Evolutionary conservation across 2,797 vertebrate genomes (phyloP).

Genomic region (Sebastes elongatus): DNA sequence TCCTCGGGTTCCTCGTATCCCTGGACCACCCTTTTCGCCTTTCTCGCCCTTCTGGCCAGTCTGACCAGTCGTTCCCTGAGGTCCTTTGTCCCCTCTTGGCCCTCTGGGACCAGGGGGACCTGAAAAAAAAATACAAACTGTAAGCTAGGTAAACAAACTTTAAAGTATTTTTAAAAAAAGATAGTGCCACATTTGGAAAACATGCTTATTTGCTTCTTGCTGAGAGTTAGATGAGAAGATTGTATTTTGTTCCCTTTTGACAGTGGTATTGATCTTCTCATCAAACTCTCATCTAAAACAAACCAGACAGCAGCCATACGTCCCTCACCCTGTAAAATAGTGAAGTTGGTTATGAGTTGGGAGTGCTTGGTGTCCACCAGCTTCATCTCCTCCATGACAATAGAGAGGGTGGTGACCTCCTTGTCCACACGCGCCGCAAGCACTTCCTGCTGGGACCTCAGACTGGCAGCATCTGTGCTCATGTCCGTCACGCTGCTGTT

Average conservation of each 20-base stretch:
- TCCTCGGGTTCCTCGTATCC: constrained; percentile 86
- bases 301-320: neutral
- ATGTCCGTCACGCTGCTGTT: constrained; percentile 88
- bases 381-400: constrained; percentile 99
- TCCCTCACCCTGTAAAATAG: constrained; percentile 91
- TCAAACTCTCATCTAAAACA: neutral
- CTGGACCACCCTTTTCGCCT: constrained; percentile 90
- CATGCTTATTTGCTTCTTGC: neutral
- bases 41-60: constrained; percentile 91
- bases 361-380: constrained; percentile 95
- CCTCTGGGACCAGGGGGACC: constrained; percentile 96
- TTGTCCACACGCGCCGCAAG: constrained; percentile 90
- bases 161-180: neutral
- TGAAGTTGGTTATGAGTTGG: constrained; percentile 97
- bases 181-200: neutral
- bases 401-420: constrained; percentile 91
- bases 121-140: constrained; percentile 57
- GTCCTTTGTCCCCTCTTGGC: constrained; percentile 92
- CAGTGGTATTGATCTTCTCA: neutral
- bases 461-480: constrained; percentile 83
- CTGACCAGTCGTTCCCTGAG: constrained; percentile 86
- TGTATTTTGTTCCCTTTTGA: no score
- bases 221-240: neutral
- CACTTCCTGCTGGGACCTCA: constrained; percentile 90
- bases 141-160: neutral